Evolutionary conservation across 1,140 invertebrate genomes (phyloP).

Genomic region (Cherax destructor): DNA sequence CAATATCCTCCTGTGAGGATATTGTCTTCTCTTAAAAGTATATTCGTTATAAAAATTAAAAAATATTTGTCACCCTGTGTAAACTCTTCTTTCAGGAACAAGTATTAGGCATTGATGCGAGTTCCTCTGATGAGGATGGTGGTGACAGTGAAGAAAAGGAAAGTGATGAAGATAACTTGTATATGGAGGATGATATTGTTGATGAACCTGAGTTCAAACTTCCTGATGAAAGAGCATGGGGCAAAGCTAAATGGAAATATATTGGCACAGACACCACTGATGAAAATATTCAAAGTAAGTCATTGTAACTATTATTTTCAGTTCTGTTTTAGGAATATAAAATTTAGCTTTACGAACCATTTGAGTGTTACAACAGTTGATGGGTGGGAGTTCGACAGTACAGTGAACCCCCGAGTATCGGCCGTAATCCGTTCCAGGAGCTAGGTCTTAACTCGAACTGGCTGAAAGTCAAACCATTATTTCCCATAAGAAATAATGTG

Average conservation of each 20-base stretch:
- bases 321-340: no score
- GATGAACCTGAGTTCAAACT: constrained; percentile 19
- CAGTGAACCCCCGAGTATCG: no score
- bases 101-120: constrained; percentile 36
- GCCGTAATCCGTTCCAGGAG: no score
- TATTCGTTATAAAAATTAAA: not conserved
- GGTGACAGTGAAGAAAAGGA: constrained; percentile 32
- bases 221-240: constrained; percentile 56
- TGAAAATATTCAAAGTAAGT: constrained; percentile 49
- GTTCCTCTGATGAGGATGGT: constrained; percentile 31
- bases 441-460: no score
- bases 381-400: no score
- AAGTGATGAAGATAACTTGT: constrained; percentile 43
- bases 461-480: no score
- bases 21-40: not conserved
- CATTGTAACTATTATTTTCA: no score
- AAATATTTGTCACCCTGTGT: no score
- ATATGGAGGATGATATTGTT: constrained; percentile 61
- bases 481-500: no score
- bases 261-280: constrained; percentile 55
- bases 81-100: constrained; percentile 42
- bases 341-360: no score
- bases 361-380: no score
- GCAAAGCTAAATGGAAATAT: constrained; percentile 37
- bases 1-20: no score